A percentile compares a stretch with the other conserved stretches of the same genome.
These are phyloP conservation scores for Gallinago undulata DNA, from an alignment of 2,113 vertebrate species.

Conservation along the genomic window DNA sequence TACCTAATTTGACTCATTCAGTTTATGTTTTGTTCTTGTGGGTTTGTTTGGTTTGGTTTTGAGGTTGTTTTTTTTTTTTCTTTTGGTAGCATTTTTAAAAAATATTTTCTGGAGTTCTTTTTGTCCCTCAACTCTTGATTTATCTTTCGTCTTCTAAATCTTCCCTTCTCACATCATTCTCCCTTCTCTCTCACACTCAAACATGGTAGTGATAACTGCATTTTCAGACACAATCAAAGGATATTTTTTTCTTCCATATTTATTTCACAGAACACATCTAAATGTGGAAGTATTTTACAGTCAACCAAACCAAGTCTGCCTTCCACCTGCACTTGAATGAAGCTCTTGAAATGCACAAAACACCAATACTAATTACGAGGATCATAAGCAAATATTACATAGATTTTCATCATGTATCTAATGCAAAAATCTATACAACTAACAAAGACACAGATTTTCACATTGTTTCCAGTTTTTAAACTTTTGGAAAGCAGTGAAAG, in stretches of 20 bases:
- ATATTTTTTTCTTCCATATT: background rate
- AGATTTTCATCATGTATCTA: background rate
- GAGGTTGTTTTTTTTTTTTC: too few species aligned
- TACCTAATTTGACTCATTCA: background rate
- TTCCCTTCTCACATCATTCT: background rate
- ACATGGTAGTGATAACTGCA: background rate
- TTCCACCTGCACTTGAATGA: background rate
- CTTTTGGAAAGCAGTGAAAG: background rate
- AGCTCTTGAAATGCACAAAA: background rate
- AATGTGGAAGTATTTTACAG: background rate
- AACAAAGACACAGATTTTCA: background rate
- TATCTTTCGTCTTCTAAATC: background rate
- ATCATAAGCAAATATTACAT: background rate
- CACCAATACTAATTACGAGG: conserved; percentile 14
- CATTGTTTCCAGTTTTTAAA: background rate
- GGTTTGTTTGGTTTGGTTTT: background rate
- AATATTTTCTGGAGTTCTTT: background rate
- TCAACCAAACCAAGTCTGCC: background rate
- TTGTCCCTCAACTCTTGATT: background rate
- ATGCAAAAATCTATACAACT: background rate
- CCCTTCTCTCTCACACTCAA: background rate
- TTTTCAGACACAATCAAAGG: conserved; percentile 4
- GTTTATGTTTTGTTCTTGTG: background rate
- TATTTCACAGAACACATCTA: background rate
- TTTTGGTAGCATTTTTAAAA: background rate